A percentile compares a stretch with the other conserved stretches of the same genome.
These are phyloP conservation scores for Hydriomena furcata DNA, from an alignment of 2,888 invertebrate genomes.

Conservation along the genomic window DNA sequence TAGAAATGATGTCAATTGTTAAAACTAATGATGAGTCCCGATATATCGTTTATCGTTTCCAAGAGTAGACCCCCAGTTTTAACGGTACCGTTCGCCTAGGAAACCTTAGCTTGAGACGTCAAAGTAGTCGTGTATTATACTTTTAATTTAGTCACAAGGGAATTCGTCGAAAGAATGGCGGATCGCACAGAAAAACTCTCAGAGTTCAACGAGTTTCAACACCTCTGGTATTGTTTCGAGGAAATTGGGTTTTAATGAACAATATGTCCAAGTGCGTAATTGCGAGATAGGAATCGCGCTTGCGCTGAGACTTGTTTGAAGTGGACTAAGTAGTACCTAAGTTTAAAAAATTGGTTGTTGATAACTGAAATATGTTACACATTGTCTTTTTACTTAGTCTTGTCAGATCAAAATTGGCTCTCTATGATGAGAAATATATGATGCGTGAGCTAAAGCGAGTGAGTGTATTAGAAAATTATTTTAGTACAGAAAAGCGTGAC, in stretches of 20 bases:
- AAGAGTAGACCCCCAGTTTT: too few relatives aligned
- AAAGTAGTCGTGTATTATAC: constrained; percentile 35
- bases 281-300: constrained; percentile 27
- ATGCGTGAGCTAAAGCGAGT: too few relatives aligned
- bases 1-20: too few relatives aligned
- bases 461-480: too few relatives aligned
- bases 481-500: too few relatives aligned
- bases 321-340: neutral
- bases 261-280: constrained; percentile 29
- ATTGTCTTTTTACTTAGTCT: too few relatives aligned
- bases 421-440: too few relatives aligned
- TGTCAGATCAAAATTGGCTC: too few relatives aligned
- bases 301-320: constrained; percentile 3
- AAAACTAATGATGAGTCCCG: too few relatives aligned
- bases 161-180: constrained; percentile 66
- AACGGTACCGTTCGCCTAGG: neutral
- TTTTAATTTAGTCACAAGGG: constrained; percentile 68
- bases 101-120: neutral
- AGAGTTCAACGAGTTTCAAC: constrained; percentile 62
- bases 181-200: constrained; percentile 68
- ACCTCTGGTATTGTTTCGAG: constrained; percentile 60
- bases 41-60: too few relatives aligned
- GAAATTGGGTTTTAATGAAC: constrained; percentile 52
- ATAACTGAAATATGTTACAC: too few relatives aligned
- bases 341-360: too few relatives aligned